phyloP scores from a whole-genome alignment of 2,888 invertebrate genomes.

The Torymus texanus region DNA sequence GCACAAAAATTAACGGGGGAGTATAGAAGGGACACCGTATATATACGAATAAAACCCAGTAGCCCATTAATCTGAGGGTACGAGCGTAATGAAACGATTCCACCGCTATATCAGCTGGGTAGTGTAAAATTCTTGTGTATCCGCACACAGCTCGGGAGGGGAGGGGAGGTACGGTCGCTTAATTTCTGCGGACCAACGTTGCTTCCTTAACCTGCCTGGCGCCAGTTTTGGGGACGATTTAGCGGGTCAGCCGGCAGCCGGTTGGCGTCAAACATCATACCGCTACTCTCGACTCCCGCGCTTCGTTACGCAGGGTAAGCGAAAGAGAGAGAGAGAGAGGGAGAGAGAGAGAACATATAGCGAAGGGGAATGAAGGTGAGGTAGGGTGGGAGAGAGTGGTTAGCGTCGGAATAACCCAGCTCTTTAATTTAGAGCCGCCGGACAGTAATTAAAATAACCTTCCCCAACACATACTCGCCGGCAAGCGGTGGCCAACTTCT shows the following conservation, averaged over 20 bases:
- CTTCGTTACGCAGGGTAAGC: conserved; percentile 51
- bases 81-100: conserved; percentile 55
- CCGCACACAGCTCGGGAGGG: conserved; percentile 53
- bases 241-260: conserved; percentile 61
- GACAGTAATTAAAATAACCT: conserved; percentile 75
- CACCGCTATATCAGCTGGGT: background rate
- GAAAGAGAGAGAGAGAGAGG: conserved; percentile 23
- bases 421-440: conserved; percentile 74
- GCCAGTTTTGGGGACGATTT: conserved; percentile 69
- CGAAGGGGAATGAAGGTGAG: conserved; percentile 45
- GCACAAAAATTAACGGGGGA: conserved; percentile 6
- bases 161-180: conserved; percentile 58
- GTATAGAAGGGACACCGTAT: background rate
- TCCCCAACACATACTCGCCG: conserved; percentile 69
- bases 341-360: conserved; percentile 1
- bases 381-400: conserved; percentile 59
- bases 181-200: conserved; percentile 62
- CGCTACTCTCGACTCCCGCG: conserved; percentile 62
- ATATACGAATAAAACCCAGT: conserved; percentile 6
- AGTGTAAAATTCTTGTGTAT: conserved; percentile 48
- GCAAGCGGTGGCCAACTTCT: conserved; percentile 69
- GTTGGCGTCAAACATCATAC: conserved; percentile 71
- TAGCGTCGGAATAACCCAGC: conserved; percentile 71
- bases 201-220: conserved; percentile 65
- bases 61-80: conserved; percentile 48